These are phyloP conservation scores for Ceratoteleas bidentatus DNA, from an alignment of 1,140 invertebrate species.

Conservation along the genomic window DNA sequence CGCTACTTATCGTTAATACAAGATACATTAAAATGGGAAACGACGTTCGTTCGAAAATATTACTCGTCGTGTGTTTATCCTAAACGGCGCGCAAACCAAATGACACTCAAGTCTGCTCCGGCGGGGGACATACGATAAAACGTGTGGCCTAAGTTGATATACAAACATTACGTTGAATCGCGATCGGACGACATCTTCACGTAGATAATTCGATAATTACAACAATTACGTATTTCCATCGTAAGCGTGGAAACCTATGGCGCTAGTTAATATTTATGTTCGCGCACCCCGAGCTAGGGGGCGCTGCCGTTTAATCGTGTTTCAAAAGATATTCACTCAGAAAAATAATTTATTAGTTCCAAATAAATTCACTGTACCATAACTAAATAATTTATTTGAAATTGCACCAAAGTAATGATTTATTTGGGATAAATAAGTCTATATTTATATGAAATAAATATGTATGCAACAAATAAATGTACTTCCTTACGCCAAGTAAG, in stretches of 20 bases:
- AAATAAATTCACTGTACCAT: too few species aligned
- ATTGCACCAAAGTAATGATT: too few species aligned
- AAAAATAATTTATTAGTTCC: too few species aligned
- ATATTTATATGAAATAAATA: too few species aligned
- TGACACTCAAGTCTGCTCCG: constrained; percentile 16
- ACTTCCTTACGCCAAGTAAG: too few species aligned
- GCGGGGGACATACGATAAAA: constrained; percentile 29
- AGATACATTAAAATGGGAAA: constrained; percentile 17
- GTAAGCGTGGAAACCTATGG: constrained; percentile 54
- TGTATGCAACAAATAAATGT: too few species aligned
- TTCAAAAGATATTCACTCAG: too few species aligned
- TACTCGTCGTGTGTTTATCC: constrained; percentile 17
- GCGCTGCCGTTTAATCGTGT: constrained; percentile 16
- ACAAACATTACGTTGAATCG: constrained; percentile 56
- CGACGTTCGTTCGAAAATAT: constrained; percentile 10
- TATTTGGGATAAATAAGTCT: too few species aligned
- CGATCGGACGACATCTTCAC: constrained; percentile 60
- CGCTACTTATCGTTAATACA: constrained; percentile 12
- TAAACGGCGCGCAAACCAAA: constrained; percentile 19
- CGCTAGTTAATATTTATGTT: constrained; percentile 42
- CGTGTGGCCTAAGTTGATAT: constrained; percentile 40
- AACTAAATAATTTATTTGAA: too few species aligned
- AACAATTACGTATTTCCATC: constrained; percentile 59
- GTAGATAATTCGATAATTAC: constrained; percentile 60
- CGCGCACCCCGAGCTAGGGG: constrained; percentile 26